Conservation (phyloP, 2,888 invertebrate genomes). For the Nezara viridula region DNA sequence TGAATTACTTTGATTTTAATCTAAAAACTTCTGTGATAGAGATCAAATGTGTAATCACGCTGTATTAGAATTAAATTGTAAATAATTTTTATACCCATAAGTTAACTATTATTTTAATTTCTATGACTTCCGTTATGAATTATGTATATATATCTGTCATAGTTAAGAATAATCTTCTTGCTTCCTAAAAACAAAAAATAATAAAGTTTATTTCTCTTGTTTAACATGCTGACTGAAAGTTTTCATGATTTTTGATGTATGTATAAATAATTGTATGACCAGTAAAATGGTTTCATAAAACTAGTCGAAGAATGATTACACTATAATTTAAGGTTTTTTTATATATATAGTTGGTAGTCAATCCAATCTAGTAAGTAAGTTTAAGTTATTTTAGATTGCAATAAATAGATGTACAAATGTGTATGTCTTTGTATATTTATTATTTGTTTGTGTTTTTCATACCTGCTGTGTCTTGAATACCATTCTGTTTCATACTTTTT, state of each 20-base stretch:
- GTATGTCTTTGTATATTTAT: slow-evolving; percentile 40
- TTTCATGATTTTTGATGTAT: slow-evolving; percentile 55
- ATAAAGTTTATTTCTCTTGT: slow-evolving; percentile 26
- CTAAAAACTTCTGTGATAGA: slow-evolving; percentile 60
- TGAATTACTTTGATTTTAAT: slow-evolving; percentile 37
- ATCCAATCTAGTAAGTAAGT: slow-evolving; percentile 40
- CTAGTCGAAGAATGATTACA: slow-evolving; percentile 58
- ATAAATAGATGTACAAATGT: slow-evolving; percentile 41
- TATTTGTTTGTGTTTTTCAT: slow-evolving; percentile 43
- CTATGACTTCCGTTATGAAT: slow-evolving; percentile 33
- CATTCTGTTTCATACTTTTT: slow-evolving; percentile 34
- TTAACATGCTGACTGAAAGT: slow-evolving; percentile 56
- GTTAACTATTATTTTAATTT: slow-evolving; percentile 50
- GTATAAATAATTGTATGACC: slow-evolving; percentile 33
- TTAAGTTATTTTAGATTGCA: slow-evolving; percentile 40
- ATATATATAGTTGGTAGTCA: slow-evolving; percentile 48
- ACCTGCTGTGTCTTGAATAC: slow-evolving; percentile 41
- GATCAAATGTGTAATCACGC: slow-evolving; percentile 59
- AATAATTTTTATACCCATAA: slow-evolving; percentile 55
- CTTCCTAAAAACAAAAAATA: slow-evolving; percentile 53
- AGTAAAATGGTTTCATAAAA: slow-evolving; percentile 56
- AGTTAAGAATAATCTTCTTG: slow-evolving; percentile 58
- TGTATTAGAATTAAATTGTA: slow-evolving; percentile 51
- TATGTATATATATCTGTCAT: slow-evolving; percentile 50
- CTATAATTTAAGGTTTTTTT: slow-evolving; percentile 50